Evolutionary conservation across 1,140 invertebrate genomes (phyloP).

Genomic region (Aphelenchoides fujianensis): DNA sequence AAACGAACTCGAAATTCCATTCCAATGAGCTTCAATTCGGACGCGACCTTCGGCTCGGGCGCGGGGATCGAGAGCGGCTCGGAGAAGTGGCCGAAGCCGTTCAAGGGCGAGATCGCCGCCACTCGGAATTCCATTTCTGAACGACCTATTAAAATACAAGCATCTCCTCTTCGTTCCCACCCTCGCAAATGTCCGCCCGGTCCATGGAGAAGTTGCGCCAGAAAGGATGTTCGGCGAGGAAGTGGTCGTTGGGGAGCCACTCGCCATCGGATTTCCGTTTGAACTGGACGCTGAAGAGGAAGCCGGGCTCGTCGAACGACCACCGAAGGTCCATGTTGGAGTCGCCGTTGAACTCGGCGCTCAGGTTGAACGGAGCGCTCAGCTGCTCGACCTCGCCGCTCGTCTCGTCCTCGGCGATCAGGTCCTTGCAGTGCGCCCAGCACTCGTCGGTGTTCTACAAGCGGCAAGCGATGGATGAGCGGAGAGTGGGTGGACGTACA

Average conservation of each 20-base stretch:
- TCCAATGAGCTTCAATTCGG: not conserved
- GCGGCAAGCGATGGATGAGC: not conserved
- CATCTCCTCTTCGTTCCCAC: not conserved
- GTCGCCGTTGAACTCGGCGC: slow-evolving; percentile 22
- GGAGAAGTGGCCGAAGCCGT: slow-evolving; percentile 26
- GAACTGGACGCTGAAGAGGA: slow-evolving; percentile 12
- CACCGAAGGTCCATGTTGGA: slow-evolving; percentile 17
- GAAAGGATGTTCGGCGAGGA: slow-evolving; percentile 20
- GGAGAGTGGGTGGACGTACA: slow-evolving; percentile 7
- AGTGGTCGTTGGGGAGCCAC: not conserved
- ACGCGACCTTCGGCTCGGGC: slow-evolving; percentile 4
- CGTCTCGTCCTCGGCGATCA: slow-evolving; percentile 4
- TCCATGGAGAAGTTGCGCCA: slow-evolving; percentile 21
- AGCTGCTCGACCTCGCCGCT: slow-evolving; percentile 11
- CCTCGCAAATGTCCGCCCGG: slow-evolving; percentile 23
- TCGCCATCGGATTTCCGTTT: slow-evolving; percentile 11
- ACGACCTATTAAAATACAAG: not conserved
- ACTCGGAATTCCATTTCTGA: slow-evolving; percentile 32
- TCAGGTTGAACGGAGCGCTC: slow-evolving; percentile 21
- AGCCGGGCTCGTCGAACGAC: not conserved
- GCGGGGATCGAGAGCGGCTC: slow-evolving; percentile 11
- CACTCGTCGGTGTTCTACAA: slow-evolving; percentile 16
- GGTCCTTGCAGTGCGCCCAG: slow-evolving; percentile 43
- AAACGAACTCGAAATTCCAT: no score
- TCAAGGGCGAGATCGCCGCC: slow-evolving; percentile 21